phyloP scores from a whole-genome alignment of 2,113 vertebrate genomes.

The Notothenia rossii region DNA sequence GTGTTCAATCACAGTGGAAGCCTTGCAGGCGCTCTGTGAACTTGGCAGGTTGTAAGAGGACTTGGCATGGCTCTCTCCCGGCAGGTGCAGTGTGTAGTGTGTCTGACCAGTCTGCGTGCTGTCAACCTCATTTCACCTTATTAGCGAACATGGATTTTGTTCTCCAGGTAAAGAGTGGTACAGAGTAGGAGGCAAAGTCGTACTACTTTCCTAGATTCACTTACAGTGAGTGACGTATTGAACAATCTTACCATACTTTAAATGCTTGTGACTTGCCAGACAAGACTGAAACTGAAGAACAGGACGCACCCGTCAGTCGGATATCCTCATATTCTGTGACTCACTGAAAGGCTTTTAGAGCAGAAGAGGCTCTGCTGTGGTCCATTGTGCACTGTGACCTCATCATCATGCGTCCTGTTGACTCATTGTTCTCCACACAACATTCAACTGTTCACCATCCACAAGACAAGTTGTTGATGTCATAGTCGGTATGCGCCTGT shows the following conservation, averaged over 20 bases:
- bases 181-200: neutral
- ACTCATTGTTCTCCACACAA: constrained; percentile 64
- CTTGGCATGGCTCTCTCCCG: constrained; percentile 37
- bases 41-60: constrained; percentile 45
- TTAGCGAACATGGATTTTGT: neutral
- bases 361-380: constrained; percentile 36
- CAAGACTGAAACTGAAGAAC: constrained; percentile 14
- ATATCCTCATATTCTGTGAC: constrained; percentile 42
- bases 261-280: neutral
- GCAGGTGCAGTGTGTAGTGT: constrained; percentile 17
- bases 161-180: neutral
- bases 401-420: constrained; percentile 46
- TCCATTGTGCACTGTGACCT: constrained; percentile 49
- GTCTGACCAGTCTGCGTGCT: constrained; percentile 17
- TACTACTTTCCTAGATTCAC: neutral
- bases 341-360: constrained; percentile 26
- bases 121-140: neutral
- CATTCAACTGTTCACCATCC: constrained; percentile 24
- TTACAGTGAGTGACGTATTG: neutral
- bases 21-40: constrained; percentile 14
- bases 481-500: constrained; percentile 1
- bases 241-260: constrained; percentile 11
- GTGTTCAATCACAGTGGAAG: constrained; percentile 35
- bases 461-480: constrained; percentile 36
- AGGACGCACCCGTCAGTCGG: constrained; percentile 43